phyloP scores from a whole-genome alignment of 2,797 vertebrate species.

The Gouania willdenowi region DNA sequence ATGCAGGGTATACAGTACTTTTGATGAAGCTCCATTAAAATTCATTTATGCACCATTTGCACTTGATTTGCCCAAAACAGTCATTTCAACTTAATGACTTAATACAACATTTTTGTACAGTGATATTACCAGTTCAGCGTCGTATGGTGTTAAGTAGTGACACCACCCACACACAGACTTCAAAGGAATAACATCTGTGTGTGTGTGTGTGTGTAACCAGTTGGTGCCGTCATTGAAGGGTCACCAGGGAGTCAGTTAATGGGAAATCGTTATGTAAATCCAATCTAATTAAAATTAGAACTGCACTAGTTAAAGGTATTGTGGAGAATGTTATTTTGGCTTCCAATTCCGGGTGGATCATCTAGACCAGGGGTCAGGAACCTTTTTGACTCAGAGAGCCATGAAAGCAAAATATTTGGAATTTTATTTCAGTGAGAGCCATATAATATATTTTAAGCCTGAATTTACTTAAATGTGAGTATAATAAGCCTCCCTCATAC shows the following conservation, averaged over 20 bases:
- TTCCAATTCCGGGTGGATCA: too few relatives aligned
- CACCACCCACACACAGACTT: constrained; percentile 27
- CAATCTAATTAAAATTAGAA: constrained; percentile 68
- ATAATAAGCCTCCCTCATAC: too few relatives aligned
- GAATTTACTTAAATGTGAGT: too few relatives aligned
- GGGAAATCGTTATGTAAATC: constrained; percentile 72
- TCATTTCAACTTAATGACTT: constrained; percentile 13
- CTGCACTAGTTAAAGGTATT: constrained; percentile 42
- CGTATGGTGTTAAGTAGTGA: constrained; percentile 27
- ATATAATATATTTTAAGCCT: too few relatives aligned
- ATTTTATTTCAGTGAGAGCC: too few relatives aligned
- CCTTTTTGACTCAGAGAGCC: too few relatives aligned
- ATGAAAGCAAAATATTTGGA: too few relatives aligned
- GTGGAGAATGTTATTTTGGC: too few relatives aligned
- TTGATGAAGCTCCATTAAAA: constrained; percentile 7
- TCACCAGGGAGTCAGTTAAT: constrained; percentile 60
- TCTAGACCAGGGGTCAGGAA: too few relatives aligned
- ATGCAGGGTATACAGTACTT: not conserved
- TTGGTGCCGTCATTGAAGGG: constrained; percentile 39
- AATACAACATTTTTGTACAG: constrained; percentile 16
- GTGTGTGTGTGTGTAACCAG: constrained; percentile 9
- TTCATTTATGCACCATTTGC: constrained; percentile 11
- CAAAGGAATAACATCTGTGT: constrained; percentile 9
- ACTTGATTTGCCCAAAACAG: constrained; percentile 1
- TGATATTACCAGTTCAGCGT: constrained; percentile 20